A percentile compares a stretch with the other conserved stretches of the same genome.
These are phyloP conservation scores for Amyelois transitella DNA, from an alignment of 1,140 invertebrate genomes.

Conservation along the genomic window DNA sequence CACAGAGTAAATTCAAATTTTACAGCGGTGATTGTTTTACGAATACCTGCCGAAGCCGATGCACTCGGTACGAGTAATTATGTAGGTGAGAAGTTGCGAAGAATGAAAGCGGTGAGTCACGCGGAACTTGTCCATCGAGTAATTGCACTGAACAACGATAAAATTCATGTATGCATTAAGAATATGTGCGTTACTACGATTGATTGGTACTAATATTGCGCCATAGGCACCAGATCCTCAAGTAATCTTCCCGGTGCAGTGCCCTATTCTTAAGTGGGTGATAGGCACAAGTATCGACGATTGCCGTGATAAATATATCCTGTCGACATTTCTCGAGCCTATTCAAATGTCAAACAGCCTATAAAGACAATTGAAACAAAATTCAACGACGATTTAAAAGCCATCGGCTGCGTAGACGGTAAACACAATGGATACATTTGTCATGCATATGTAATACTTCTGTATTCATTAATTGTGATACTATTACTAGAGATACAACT, in stretches of 20 bases:
- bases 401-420: neutral
- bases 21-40: neutral
- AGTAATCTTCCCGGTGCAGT: neutral
- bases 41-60: neutral
- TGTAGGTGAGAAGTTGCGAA: conserved; percentile 33
- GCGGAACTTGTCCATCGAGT: conserved; percentile 20
- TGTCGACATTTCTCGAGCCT: conserved; percentile 14
- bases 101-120: conserved; percentile 53
- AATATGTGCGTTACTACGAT: neutral
- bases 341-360: conserved; percentile 28
- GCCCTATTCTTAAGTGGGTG: conserved; percentile 1
- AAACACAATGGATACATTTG: neutral
- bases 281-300: conserved; percentile 1
- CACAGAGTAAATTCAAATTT: neutral
- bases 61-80: conserved; percentile 10
- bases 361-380: conserved; percentile 28
- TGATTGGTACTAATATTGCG: neutral
- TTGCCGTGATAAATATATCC: conserved; percentile 11
- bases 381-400: conserved; percentile 10
- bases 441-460: too few relatives aligned
- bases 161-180: neutral
- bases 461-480: too few relatives aligned
- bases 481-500: too few relatives aligned
- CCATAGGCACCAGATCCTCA: neutral
- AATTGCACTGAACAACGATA: neutral